Conservation (phyloP, 2,888 invertebrate genomes). For the Caenorhabditis sp. region DNA sequence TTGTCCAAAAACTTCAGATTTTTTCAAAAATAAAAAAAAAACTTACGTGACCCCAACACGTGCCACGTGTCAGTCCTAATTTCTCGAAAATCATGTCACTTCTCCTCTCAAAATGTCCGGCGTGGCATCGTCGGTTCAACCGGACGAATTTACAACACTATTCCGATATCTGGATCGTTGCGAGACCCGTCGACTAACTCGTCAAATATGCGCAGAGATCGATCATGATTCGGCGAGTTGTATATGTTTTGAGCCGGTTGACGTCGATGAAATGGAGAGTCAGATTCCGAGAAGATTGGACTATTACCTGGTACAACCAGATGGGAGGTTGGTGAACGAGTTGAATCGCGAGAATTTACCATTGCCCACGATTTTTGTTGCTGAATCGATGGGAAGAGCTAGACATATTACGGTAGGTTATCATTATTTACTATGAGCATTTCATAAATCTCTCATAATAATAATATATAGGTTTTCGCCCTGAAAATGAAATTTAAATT, state of each 20-base stretch:
- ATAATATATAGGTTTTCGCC: too few species aligned
- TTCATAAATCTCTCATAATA: too few species aligned
- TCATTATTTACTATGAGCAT: too few species aligned
- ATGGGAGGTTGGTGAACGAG: constrained; percentile 9
- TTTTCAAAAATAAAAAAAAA: too few species aligned
- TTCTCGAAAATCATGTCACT: too few species aligned
- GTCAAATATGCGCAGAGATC: constrained; percentile 16
- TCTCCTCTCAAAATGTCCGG: too few species aligned
- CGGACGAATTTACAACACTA: neutral
- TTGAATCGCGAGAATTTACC: neutral
- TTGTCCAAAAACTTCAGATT: too few species aligned
- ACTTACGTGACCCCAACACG: too few species aligned
- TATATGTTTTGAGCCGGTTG: constrained; percentile 16
- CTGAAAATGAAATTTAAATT: too few species aligned
- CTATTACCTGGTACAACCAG: constrained; percentile 19
- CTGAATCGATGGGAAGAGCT: neutral
- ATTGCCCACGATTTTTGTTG: neutral
- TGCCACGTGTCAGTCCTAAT: too few species aligned
- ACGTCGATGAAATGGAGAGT: neutral
- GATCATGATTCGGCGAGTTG: constrained; percentile 21
- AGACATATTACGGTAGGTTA: neutral
- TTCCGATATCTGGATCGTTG: constrained; percentile 11
- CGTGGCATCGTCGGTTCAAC: too few species aligned
- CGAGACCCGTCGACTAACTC: constrained; percentile 13
- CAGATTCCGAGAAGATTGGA: constrained; percentile 1